Conservation (phyloP, 1,140 invertebrate species). For the Musca vetustissima region DNA sequence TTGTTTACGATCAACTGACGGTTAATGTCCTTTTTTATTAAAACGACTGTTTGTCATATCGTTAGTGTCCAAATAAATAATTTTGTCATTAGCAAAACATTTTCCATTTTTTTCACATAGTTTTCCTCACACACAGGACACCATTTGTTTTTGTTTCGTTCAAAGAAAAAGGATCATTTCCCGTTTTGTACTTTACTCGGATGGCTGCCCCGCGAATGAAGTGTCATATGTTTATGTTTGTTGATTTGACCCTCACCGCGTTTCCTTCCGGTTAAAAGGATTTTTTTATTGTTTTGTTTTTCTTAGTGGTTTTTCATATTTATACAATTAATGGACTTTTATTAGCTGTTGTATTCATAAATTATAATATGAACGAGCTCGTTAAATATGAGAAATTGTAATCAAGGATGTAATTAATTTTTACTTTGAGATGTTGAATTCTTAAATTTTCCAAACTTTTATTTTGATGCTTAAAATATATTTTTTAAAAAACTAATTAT, state of each 20-base stretch:
- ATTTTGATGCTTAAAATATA: too few relatives aligned
- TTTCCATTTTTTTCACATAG: neutral
- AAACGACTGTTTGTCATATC: neutral
- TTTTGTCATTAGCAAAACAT: neutral
- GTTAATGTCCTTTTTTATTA: slow-evolving; percentile 20
- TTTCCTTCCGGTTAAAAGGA: slow-evolving; percentile 1
- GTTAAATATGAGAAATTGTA: too few relatives aligned
- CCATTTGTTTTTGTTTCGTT: neutral
- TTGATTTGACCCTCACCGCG: neutral
- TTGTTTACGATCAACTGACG: neutral
- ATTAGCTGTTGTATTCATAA: neutral
- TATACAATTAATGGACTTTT: slow-evolving; percentile 7
- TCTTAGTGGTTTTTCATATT: slow-evolving; percentile 4
- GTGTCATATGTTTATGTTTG: too few relatives aligned
- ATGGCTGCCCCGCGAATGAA: too few relatives aligned
- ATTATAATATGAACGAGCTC: too few relatives aligned
- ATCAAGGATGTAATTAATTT: too few relatives aligned
- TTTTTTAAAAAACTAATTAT: too few relatives aligned
- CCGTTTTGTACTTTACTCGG: too few relatives aligned
- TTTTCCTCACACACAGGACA: too few relatives aligned
- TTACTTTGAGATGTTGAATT: too few relatives aligned
- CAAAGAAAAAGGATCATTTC: too few relatives aligned
- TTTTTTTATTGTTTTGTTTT: slow-evolving; percentile 4
- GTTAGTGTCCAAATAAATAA: neutral
- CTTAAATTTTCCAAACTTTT: too few relatives aligned